Evolutionary conservation across 1,140 invertebrate species (phyloP).

Genomic region (Ostrea denselamellosa): DNA sequence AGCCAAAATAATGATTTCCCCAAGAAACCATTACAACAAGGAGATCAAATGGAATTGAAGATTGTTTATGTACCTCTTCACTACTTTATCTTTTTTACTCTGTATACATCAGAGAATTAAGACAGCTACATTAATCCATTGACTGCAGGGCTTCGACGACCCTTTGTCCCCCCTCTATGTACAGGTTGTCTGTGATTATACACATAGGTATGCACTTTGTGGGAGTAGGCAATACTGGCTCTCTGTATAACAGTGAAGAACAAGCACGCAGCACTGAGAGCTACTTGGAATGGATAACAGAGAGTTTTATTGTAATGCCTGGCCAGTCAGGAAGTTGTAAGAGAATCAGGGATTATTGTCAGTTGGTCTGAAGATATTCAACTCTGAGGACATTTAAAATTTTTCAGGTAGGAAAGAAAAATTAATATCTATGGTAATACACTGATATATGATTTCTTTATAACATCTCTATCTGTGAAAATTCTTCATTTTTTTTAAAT

Average conservation of each 20-base stretch:
- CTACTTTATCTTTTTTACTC: not conserved
- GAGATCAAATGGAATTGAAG: not conserved
- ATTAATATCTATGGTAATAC: not conserved
- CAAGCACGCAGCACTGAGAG: not conserved
- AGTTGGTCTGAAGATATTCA: not conserved
- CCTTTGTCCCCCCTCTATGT: not conserved
- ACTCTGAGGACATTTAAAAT: constrained; percentile 10
- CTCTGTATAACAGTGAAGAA: not conserved
- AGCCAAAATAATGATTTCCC: not conserved
- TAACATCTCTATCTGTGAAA: no score
- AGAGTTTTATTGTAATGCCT: constrained; percentile 9
- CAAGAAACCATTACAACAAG: constrained; percentile 10
- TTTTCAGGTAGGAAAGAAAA: not conserved
- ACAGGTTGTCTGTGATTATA: not conserved
- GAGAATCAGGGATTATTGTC: not conserved
- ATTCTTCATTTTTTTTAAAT: no score
- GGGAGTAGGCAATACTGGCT: not conserved
- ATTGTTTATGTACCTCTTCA: not conserved
- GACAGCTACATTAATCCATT: not conserved
- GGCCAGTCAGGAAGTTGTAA: not conserved
- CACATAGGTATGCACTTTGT: constrained; percentile 14
- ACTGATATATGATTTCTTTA: not conserved
- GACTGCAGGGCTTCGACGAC: not conserved
- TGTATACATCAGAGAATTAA: constrained; percentile 9
- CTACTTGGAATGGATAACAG: not conserved